A percentile compares a stretch with the other conserved stretches of the same genome.
These are phyloP conservation scores for Coturnix japonica DNA, from an alignment of 2,113 vertebrate genomes.

Conservation along the genomic window DNA sequence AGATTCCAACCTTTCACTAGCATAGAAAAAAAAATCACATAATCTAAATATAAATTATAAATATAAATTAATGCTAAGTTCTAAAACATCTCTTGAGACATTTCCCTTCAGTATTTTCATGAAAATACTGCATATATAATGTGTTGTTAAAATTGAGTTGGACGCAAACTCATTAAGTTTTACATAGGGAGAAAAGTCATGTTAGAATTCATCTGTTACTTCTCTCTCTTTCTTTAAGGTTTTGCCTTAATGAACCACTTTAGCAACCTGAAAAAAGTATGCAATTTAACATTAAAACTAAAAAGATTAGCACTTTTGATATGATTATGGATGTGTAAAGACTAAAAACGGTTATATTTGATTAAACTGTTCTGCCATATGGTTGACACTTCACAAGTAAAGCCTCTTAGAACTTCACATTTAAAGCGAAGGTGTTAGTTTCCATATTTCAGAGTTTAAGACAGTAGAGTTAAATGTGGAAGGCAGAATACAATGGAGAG, in stretches of 20 bases:
- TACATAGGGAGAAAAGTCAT: background rate
- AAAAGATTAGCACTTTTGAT: background rate
- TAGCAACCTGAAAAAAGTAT: background rate
- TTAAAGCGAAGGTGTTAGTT: background rate
- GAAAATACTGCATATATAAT: background rate
- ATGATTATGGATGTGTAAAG: background rate
- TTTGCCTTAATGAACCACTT: background rate
- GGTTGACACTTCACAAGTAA: background rate
- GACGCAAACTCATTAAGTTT: background rate
- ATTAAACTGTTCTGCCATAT: background rate
- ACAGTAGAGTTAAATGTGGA: background rate
- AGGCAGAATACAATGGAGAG: background rate
- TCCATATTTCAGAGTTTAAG: background rate
- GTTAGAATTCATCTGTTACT: background rate
- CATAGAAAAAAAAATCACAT: background rate
- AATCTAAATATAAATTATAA: background rate
- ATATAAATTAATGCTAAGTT: background rate
- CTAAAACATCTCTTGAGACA: background rate
- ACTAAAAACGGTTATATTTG: background rate
- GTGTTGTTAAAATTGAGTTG: background rate
- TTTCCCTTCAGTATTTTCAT: background rate
- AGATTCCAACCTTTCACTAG: background rate
- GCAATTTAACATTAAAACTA: background rate
- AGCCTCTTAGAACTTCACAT: background rate
- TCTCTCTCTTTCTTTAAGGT: background rate